phyloP scores from a whole-genome alignment of 92 coral and sea anemone species.

The Porites rus region DNA sequence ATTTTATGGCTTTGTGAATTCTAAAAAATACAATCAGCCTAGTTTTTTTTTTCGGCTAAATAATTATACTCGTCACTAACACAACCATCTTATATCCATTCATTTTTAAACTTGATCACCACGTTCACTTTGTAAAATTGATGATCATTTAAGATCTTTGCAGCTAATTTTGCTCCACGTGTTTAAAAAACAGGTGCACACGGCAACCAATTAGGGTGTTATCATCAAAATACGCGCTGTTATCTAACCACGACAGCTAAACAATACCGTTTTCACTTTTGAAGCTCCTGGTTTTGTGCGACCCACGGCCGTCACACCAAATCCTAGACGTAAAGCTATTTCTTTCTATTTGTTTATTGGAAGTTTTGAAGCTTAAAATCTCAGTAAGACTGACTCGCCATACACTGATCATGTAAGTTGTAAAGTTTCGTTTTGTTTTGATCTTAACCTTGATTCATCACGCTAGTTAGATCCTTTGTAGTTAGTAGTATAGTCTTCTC shows the following conservation, averaged over 20 bases:
- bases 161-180: slow-evolving; percentile 36
- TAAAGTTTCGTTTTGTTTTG: background rate
- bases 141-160: background rate
- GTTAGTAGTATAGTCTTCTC: no score
- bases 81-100: background rate
- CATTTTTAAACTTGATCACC: background rate
- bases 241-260: slow-evolving; percentile 26
- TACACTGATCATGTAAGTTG: slow-evolving; percentile 4
- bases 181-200: slow-evolving; percentile 39
- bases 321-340: background rate
- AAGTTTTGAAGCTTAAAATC: background rate
- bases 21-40: background rate
- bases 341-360: background rate
- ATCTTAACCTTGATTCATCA: background rate
- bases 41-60: background rate
- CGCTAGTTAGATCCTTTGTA: no score
- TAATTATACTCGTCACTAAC: no score
- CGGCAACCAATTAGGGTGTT: background rate
- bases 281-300: slow-evolving; percentile 1
- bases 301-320: background rate
- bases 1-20: background rate
- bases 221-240: slow-evolving; percentile 22
- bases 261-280: slow-evolving; percentile 28
- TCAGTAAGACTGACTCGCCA: background rate
- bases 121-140: background rate